phyloP scores from a whole-genome alignment of 2,797 vertebrate species.

The Pogonophryne albipinna region DNA sequence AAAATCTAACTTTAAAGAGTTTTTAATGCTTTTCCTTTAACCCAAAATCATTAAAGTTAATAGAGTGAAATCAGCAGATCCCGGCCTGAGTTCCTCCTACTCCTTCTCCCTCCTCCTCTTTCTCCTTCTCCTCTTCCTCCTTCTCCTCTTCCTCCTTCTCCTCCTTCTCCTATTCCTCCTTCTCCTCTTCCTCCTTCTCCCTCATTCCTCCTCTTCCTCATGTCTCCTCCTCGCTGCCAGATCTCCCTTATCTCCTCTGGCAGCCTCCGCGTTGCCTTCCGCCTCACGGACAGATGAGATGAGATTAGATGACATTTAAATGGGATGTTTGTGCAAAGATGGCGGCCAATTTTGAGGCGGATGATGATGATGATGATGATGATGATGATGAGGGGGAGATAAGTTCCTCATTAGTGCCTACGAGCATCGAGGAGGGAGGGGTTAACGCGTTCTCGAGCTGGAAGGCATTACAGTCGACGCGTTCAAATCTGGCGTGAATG shows the following conservation, averaged over 20 bases:
- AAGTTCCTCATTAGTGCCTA: constrained; percentile 48
- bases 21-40: no score
- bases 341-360: constrained; percentile 17
- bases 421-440: constrained; percentile 4
- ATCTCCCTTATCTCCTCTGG: constrained; percentile 49
- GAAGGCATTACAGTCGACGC: constrained; percentile 30
- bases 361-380: constrained; percentile 21
- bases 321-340: constrained; percentile 53
- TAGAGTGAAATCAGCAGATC: no score
- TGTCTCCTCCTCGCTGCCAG: constrained; percentile 28
- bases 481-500: constrained; percentile 41
- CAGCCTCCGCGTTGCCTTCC: constrained; percentile 27
- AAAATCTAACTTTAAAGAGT: no score
- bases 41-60: no score
- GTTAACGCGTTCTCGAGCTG: constrained; percentile 16
- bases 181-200: neutral
- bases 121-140: neutral
- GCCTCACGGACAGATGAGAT: constrained; percentile 51
- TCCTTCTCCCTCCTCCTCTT: neutral
- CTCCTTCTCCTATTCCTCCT: neutral
- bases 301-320: constrained; percentile 67
- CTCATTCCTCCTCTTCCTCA: neutral
- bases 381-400: constrained; percentile 39
- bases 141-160: neutral
- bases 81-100: neutral